phyloP scores from a whole-genome alignment of 2,888 invertebrate genomes.

The Drosophila prolongata region DNA sequence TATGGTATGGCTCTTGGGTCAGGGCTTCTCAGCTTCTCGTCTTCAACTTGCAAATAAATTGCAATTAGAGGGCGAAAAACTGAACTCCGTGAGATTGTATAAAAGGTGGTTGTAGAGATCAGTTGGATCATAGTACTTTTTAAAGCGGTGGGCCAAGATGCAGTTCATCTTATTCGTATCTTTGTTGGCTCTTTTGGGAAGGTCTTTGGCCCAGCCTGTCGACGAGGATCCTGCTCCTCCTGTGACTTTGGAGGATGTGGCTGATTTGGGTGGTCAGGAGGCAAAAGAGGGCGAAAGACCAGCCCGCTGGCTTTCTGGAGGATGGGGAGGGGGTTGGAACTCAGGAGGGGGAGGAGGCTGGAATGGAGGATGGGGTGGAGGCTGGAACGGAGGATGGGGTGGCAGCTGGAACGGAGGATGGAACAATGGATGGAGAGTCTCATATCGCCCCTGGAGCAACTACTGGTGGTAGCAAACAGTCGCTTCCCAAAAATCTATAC shows the following conservation, averaged over 20 bases:
- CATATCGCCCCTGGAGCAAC: slow-evolving; percentile 43
- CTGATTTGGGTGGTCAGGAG: slow-evolving; percentile 56
- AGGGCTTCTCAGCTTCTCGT: background rate
- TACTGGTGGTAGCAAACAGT: slow-evolving; percentile 32
- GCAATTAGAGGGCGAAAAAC: slow-evolving; percentile 36
- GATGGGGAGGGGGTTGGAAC: slow-evolving; percentile 26
- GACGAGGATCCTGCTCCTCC: background rate
- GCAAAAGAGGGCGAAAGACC: slow-evolving; percentile 41
- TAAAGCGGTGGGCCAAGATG: slow-evolving; percentile 26
- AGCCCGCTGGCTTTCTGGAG: slow-evolving; percentile 47
- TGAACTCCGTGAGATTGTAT: slow-evolving; percentile 31
- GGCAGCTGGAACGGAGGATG: slow-evolving; percentile 1
- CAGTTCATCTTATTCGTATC: slow-evolving; percentile 33
- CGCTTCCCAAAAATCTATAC: slow-evolving; percentile 8
- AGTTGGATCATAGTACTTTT: slow-evolving; percentile 20
- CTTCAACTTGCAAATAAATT: slow-evolving; percentile 8
- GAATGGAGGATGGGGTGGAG: slow-evolving; percentile 7
- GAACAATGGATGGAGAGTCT: slow-evolving; percentile 13
- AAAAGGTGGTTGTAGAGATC: slow-evolving; percentile 33
- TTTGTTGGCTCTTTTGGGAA: slow-evolving; percentile 11
- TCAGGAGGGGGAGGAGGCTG: slow-evolving; percentile 10
- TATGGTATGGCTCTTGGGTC: slow-evolving; percentile 4
- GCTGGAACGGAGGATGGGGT: background rate
- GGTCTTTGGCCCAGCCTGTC: slow-evolving; percentile 28
- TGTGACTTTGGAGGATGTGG: slow-evolving; percentile 48